Conservation (phyloP, 1,140 invertebrate genomes). For the Platorchestia sp. region DNA sequence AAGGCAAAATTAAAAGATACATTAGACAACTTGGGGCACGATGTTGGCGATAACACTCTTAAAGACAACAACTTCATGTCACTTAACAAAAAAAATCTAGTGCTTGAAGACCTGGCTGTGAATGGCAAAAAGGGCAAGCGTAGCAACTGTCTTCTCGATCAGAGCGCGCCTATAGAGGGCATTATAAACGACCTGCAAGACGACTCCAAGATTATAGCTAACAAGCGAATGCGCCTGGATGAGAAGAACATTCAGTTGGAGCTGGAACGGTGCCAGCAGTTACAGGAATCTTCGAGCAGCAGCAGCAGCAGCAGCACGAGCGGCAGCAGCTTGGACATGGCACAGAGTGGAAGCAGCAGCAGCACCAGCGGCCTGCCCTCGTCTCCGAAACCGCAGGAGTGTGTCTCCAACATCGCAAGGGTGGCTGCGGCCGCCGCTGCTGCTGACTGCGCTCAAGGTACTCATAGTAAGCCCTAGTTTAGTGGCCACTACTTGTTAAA, state of each 20-base stretch:
- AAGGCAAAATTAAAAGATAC: constrained; percentile 64
- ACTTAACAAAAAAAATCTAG: not conserved
- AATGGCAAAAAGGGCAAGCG: not conserved
- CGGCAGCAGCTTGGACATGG: not conserved
- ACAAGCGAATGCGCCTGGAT: constrained; percentile 65
- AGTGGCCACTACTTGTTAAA: not conserved
- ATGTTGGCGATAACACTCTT: not conserved
- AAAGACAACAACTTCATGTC: constrained; percentile 37
- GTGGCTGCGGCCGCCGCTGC: constrained; percentile 59
- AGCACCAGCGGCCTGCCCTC: constrained; percentile 2
- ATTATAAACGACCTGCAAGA: constrained; percentile 58
- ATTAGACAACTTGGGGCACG: constrained; percentile 62
- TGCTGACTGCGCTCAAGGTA: constrained; percentile 17
- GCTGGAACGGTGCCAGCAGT: constrained; percentile 61
- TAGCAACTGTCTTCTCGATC: constrained; percentile 40
- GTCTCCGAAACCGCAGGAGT: constrained; percentile 10
- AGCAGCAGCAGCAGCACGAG: constrained; percentile 3
- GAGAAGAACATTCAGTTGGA: constrained; percentile 67
- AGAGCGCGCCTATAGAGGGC: constrained; percentile 23
- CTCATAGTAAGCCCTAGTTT: not conserved
- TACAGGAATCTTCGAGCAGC: not conserved
- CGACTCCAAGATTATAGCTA: constrained; percentile 57
- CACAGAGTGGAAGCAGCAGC: constrained; percentile 24
- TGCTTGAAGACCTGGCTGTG: not conserved
- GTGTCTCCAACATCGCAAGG: constrained; percentile 31